Base-by-base conservation (phyloP, 2,888 invertebrate species). In the Troglohyphantes excavatus region DNA sequence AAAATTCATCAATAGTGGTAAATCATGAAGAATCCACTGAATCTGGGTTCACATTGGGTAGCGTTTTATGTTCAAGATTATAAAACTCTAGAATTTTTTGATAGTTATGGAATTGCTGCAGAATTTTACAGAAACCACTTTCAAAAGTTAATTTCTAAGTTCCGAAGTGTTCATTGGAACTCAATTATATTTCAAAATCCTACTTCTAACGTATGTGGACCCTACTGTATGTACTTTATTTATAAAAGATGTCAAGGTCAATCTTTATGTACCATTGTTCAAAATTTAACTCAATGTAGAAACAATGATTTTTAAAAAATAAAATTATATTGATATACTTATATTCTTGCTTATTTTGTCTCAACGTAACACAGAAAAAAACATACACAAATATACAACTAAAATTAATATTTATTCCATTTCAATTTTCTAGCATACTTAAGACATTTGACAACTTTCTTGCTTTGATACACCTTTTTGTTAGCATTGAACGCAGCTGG, bases 31-130 rank as follows among this genome's bases (percentile, higher is more conserved):
- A 6, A 0, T 33, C 68, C n/a, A 33, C 33, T 26, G 53, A 79
- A n/a, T 19, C 43, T 1, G n/a, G 85, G 91, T n/a, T 43, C 70
- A 0, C 91, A 91, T 39, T 91, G 89, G 89, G 21, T 89, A 11
- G 83, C 82, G 0, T 53, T 89, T 3, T 90, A 72, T 33, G 9
- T 29, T 21, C 13, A 79, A 72, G 59, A 78, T 21, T 59, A 76
- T 3, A n/a, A 29, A 17, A 65, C 19, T 9, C 13, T 61, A 9
- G 81, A 85, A 13, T 86, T 88, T 7, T 89, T 91, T 21, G 63
- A 90, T 26, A 81, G 70, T 17, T 91, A 78, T 21, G 89, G 78
- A 21, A 21, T 73, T 3, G 79, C 85, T 9, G 75, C 88, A 1
- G 29, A 61, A 23, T 21, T 19, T n/a, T 87, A 79, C 65, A 46